Evolutionary conservation across 2,113 vertebrate genomes (phyloP).

Genomic region (Syngnathoides biaculeatus): DNA sequence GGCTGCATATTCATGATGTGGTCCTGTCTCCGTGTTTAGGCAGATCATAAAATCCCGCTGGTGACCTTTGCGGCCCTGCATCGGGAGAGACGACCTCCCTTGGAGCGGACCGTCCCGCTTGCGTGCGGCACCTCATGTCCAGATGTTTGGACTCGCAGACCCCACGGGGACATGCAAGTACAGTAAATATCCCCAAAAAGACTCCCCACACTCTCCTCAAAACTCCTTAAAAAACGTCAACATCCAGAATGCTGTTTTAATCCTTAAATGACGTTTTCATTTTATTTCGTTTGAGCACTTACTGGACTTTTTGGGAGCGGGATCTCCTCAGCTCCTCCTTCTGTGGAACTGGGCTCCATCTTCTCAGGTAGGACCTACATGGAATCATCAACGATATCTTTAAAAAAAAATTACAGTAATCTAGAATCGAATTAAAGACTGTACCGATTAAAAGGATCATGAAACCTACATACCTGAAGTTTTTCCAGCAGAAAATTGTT

Average conservation of each 20-base stretch:
- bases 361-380: conserved; percentile 56
- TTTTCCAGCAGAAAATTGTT: conserved; percentile 36
- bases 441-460: background rate
- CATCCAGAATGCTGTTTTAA: background rate
- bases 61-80: conserved; percentile 64
- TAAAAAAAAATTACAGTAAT: background rate
- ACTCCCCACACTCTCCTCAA: background rate
- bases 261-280: conserved; percentile 4
- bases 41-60: conserved; percentile 58
- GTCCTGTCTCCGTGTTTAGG: conserved; percentile 43
- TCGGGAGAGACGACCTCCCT: conserved; percentile 67
- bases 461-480: conserved; percentile 55
- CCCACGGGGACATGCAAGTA: conserved; percentile 40
- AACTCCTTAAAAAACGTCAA: background rate
- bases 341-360: conserved; percentile 73
- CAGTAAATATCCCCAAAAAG: conserved; percentile 22
- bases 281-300: conserved; percentile 59
- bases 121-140: conserved; percentile 63
- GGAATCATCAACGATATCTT: background rate
- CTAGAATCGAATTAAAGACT: background rate
- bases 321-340: conserved; percentile 58
- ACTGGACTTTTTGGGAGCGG: conserved; percentile 63
- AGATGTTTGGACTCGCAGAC: conserved; percentile 48
- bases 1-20: conserved; percentile 55
- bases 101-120: conserved; percentile 67